Conservation (phyloP, 2,113 vertebrate genomes). For the Amblyornis subalaris region DNA sequence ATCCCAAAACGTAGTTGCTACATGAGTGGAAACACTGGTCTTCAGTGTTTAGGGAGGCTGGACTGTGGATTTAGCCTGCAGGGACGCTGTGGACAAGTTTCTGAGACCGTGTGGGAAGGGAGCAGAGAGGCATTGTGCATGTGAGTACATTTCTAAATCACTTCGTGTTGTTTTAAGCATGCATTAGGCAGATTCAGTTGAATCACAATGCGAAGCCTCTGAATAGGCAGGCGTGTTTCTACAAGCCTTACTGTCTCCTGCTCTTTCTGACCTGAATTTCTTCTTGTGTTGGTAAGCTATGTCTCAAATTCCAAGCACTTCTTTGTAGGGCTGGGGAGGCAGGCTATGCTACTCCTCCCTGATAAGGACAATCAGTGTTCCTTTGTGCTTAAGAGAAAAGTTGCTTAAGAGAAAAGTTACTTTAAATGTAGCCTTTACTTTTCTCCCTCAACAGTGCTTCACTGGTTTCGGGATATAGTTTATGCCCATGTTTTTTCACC, state of each 20-base stretch:
- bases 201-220: not conserved
- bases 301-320: not conserved
- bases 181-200: not conserved
- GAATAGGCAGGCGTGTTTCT: slow-evolving; percentile 1
- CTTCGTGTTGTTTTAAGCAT: not conserved
- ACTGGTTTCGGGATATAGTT: not conserved
- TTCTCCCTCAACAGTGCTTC: not conserved
- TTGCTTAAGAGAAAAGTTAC: not conserved
- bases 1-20: not conserved
- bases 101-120: not conserved
- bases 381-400: not conserved
- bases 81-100: not conserved
- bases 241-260: not conserved
- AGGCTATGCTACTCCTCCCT: slow-evolving; percentile 23
- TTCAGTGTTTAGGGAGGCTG: not conserved
- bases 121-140: not conserved
- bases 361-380: not conserved
- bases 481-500: not conserved
- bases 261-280: slow-evolving; percentile 51
- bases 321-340: not conserved
- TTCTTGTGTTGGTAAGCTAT: not conserved
- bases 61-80: not conserved
- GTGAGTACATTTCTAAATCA: not conserved
- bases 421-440: not conserved
- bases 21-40: not conserved